Percentiles rank a stretch among this genome's conserved stretches.
Conservation (phyloP, 2,888 invertebrate species). For the Diloba caeruleocephala region DNA sequence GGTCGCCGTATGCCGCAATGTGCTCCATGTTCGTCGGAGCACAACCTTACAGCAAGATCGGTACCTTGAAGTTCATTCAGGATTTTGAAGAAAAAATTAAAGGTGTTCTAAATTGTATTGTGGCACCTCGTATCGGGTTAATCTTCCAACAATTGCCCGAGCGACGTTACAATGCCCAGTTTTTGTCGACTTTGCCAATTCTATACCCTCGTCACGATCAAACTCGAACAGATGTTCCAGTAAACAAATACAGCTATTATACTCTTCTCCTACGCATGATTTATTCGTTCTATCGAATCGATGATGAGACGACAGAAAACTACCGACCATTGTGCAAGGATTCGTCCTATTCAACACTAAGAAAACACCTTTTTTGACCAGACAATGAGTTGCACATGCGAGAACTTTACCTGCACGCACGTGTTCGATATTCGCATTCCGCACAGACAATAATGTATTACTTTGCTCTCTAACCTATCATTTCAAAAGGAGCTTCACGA, state of each 20-base stretch:
- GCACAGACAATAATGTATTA: constrained; percentile 68
- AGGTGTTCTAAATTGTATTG: constrained; percentile 82
- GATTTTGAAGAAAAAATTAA: constrained; percentile 71
- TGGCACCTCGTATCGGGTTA: constrained; percentile 82
- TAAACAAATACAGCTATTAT: constrained; percentile 82
- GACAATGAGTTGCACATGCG: constrained; percentile 86
- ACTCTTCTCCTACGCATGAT: constrained; percentile 83
- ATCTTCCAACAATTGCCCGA: constrained; percentile 82
- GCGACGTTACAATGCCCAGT: constrained; percentile 72
- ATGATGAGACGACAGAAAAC: constrained; percentile 76
- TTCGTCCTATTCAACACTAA: constrained; percentile 72
- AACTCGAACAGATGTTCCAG: constrained; percentile 82
- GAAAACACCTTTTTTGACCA: constrained; percentile 78
- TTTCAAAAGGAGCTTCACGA: constrained; percentile 65
- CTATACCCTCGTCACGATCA: constrained; percentile 64
- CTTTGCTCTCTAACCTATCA: constrained; percentile 57
- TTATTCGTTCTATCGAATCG: constrained; percentile 77
- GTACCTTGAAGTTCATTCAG: constrained; percentile 61
- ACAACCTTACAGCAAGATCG: constrained; percentile 43
- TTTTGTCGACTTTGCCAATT: constrained; percentile 80
- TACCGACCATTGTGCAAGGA: constrained; percentile 84
- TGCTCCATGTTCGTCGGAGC: constrained; percentile 53
- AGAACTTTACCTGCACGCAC: constrained; percentile 85
- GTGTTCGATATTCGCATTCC: constrained; percentile 84
- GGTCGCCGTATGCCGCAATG: constrained; percentile 81